These are phyloP conservation scores for Linnaemya tessellans DNA, from an alignment of 2,888 invertebrate species.

Conservation along the genomic window DNA sequence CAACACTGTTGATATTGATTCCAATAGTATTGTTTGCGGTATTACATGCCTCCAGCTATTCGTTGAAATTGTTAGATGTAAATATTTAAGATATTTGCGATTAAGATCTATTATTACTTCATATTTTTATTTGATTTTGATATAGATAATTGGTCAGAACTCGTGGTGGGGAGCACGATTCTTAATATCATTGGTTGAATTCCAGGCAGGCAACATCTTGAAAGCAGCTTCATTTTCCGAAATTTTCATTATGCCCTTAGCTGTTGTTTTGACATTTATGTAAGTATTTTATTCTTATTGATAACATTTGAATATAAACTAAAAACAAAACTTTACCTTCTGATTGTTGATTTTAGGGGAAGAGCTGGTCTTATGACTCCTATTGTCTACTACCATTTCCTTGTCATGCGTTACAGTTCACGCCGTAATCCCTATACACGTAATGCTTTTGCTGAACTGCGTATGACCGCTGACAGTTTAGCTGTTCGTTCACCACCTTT, in stretches of 20 bases:
- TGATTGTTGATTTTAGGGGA: conserved; percentile 87
- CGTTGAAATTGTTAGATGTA: conserved; percentile 94
- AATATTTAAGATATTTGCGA: conserved; percentile 84
- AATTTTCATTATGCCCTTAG: conserved; percentile 94
- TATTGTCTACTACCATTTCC: conserved; percentile 98
- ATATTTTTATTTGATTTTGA: conserved; percentile 59
- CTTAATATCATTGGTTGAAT: conserved; percentile 93
- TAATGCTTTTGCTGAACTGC: conserved; percentile 95
- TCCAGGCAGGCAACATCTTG: conserved; percentile 94
- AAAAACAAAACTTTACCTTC: background rate
- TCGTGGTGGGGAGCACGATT: conserved; percentile 94
- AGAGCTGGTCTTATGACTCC: conserved; percentile 95
- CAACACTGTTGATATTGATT: conserved; percentile 93
- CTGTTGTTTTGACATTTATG: conserved; percentile 92
- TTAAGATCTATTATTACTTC: background rate
- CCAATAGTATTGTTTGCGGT: conserved; percentile 96
- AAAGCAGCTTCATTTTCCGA: conserved; percentile 96
- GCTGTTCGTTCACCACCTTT: conserved; percentile 89
- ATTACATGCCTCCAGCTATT: conserved; percentile 96
- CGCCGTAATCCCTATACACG: conserved; percentile 98
- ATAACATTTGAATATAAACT: background rate
- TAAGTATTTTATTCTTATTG: conserved; percentile 85
- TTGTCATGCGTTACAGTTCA: conserved; percentile 95
- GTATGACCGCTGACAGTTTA: conserved; percentile 88
- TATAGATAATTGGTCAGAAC: conserved; percentile 94